Percentiles rank a stretch among this genome's conserved stretches.
Evolutionary conservation across 2,797 vertebrate genomes (phyloP).

Genomic region (Alcedo atthis): DNA sequence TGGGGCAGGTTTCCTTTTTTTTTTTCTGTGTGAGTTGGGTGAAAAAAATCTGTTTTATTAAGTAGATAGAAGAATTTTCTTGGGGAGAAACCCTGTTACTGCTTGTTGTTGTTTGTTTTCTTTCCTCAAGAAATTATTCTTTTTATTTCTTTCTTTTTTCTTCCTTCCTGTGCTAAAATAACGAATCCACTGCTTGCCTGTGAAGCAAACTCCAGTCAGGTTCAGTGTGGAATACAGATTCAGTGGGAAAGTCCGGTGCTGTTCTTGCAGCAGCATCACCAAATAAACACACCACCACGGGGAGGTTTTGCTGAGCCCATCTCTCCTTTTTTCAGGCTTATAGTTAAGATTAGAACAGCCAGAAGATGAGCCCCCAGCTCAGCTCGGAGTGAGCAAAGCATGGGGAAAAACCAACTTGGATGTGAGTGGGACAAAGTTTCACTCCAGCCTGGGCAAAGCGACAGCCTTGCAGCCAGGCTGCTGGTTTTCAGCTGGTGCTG

Average conservation of each 20-base stretch:
- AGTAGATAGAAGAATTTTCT: neutral
- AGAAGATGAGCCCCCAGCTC: neutral
- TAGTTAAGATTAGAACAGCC: neutral
- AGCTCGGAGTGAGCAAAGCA: neutral
- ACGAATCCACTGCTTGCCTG: neutral
- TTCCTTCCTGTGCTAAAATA: neutral
- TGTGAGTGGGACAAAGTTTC: slow-evolving; percentile 38
- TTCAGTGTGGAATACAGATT: neutral
- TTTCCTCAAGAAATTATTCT: neutral
- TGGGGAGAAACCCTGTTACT: neutral
- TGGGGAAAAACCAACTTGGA: slow-evolving; percentile 21
- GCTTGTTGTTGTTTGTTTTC: neutral
- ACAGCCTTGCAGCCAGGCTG: neutral
- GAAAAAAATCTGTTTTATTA: neutral
- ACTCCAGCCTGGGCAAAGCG: neutral
- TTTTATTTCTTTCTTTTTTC: neutral
- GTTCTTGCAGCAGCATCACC: neutral
- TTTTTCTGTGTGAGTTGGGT: accelerated
- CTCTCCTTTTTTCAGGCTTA: neutral
- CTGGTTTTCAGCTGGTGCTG: neutral
- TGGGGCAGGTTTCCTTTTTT: neutral
- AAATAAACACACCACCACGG: neutral
- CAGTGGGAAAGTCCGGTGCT: neutral
- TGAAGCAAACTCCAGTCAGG: neutral
- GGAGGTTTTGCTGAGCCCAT: neutral